These are phyloP conservation scores for Gnathonemus echidnorhynchus DNA, from an alignment of 2,113 vertebrate genomes.

Conservation along the genomic window DNA sequence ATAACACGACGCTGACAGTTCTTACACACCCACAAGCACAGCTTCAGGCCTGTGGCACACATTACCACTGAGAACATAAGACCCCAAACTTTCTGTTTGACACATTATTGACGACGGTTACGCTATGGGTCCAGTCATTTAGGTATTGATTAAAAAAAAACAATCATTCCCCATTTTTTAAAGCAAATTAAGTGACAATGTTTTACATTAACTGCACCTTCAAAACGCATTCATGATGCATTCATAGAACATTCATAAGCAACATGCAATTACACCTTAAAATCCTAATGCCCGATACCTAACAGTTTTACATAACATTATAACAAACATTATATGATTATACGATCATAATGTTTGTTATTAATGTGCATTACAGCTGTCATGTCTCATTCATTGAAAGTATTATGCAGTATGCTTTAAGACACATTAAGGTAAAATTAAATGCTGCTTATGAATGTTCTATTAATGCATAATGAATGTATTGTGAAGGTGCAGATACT, in stretches of 20 bases:
- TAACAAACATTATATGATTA: neutral
- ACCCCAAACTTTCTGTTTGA: neutral
- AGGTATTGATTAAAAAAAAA: neutral
- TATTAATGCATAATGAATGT: neutral
- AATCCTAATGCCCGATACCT: neutral
- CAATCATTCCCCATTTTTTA: neutral
- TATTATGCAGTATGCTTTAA: neutral
- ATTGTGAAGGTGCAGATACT: neutral
- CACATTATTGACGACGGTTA: neutral
- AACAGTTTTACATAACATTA: neutral
- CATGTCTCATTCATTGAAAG: neutral
- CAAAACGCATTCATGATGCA: neutral
- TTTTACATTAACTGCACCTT: neutral
- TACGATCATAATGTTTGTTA: neutral
- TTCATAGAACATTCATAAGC: neutral
- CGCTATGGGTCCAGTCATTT: neutral
- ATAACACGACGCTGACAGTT: conserved; percentile 58
- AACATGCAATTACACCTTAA: neutral
- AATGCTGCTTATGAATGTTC: neutral
- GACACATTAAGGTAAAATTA: neutral
- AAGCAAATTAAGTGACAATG: neutral
- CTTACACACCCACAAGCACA: conserved; percentile 37
- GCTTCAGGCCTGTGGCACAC: conserved; percentile 46
- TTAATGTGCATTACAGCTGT: neutral
- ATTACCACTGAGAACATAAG: neutral